These are phyloP conservation scores for Uria aalge DNA, from an alignment of 2,113 vertebrate genomes.

Conservation along the genomic window DNA sequence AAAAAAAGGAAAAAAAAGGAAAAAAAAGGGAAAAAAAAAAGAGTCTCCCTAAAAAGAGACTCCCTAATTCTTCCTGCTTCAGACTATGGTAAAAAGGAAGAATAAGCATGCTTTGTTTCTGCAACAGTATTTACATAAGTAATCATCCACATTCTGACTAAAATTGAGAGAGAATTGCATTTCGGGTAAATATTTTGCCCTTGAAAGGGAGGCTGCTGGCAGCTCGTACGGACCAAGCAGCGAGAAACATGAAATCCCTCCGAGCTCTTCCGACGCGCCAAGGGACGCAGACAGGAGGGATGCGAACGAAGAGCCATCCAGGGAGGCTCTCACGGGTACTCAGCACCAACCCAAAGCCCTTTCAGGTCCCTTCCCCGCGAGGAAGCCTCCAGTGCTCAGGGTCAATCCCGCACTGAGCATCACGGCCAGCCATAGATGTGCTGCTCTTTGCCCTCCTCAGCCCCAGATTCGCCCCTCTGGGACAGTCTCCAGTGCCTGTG, in stretches of 20 bases:
- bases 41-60: background rate
- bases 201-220: background rate
- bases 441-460: background rate
- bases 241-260: background rate
- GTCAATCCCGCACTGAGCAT: background rate
- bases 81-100: background rate
- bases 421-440: rapidly evolving
- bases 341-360: background rate
- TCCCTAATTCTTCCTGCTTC: background rate
- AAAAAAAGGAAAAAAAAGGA: too few species aligned
- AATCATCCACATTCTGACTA: background rate
- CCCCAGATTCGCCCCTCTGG: background rate
- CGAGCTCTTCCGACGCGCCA: rapidly evolving
- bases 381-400: background rate
- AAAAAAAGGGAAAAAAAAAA: background rate
- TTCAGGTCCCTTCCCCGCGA: background rate
- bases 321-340: background rate
- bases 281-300: background rate
- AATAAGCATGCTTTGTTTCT: background rate
- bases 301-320: background rate
- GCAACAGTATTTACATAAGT: background rate
- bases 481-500: background rate
- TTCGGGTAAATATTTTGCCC: background rate
- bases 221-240: background rate
- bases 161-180: background rate